A percentile compares a stretch with the other conserved stretches of the same genome.
Evolutionary conservation across 2,888 invertebrate species (phyloP).

Genomic region (Disparrhopalites patrizii): DNA sequence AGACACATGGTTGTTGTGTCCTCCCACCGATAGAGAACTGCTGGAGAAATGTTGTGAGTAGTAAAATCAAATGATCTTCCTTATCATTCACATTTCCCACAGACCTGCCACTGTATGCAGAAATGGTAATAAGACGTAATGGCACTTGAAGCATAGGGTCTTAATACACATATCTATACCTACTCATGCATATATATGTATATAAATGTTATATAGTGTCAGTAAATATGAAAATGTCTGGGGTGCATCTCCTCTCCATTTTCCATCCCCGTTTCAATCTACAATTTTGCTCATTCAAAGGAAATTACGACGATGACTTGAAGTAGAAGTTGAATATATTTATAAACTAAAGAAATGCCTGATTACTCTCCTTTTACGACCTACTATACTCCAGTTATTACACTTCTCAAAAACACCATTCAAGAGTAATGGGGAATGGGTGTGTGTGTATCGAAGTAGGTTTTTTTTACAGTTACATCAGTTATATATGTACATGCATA

Average conservation of each 20-base stretch:
- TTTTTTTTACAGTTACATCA: neutral
- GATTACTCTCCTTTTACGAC: constrained; percentile 1
- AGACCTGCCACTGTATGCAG: too few species aligned
- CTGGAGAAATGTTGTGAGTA: too few species aligned
- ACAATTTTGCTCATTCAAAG: constrained; percentile 3
- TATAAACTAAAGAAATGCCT: neutral
- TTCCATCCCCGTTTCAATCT: neutral
- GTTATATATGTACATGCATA: neutral
- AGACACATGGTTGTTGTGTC: too few species aligned
- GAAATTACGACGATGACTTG: neutral
- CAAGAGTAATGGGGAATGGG: too few species aligned
- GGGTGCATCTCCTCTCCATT: neutral
- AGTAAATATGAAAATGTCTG: constrained; percentile 3
- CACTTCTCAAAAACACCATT: too few species aligned
- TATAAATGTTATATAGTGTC: too few species aligned
- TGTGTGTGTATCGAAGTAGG: neutral
- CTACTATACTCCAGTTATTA: too few species aligned
- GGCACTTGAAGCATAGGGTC: neutral
- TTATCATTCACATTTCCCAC: constrained; percentile 8
- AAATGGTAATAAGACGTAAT: neutral
- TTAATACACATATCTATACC: too few species aligned
- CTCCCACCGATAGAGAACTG: too few species aligned
- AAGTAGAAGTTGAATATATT: neutral
- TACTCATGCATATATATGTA: too few species aligned
- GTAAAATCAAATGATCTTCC: constrained; percentile 3